Evolutionary conservation across 1,140 invertebrate genomes (phyloP), one percentile per base, ranked within the genome.

Genomic region (Drosophila grimshawi): DNA sequence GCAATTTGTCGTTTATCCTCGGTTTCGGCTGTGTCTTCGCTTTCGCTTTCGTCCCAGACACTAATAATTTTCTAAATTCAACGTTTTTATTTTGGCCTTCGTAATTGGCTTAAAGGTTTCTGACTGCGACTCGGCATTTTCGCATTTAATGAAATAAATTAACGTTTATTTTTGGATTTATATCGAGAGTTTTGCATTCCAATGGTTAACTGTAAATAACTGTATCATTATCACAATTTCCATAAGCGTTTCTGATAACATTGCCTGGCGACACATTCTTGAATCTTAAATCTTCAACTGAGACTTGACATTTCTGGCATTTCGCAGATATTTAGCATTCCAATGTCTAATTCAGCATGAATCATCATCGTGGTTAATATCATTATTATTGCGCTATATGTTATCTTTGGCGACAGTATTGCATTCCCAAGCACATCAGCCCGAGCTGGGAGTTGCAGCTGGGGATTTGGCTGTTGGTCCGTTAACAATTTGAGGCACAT

Each of bases 91-190:
- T 71, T 45, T 11, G 49, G 52, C 37, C 64, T 70, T 65, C 48
- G 73, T 80, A 83, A 80, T 88, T 88, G 81, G 61, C 68, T 10
- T 32, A 43, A 64, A 51, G 4, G 2, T 59, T 60, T 67, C 11
- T 6, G 33, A 41, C 8, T 41, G 52, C 4, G 37, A 35, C 19
- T 19, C 19, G 19, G 19, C 19, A 19, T 19, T 19, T 39, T 53
- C 48, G 41, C 29, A 86, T 80, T 88, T 78, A 66, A 86, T 86
- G 88, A 83, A 78, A 69, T 80, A 69, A 75, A 82, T 85, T 88
- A 74, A 80, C 65, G 76, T 63, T 71, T 83, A 59, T 43, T 43
- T 62, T 71, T 60, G 77, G 43, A 77, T 77, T 69, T 71, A 60
- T 67, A 52, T 56, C 27, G 48, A 41, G 61, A 65, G 55, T 53